These are phyloP conservation scores for Odontothrips loti DNA, from an alignment of 2,888 invertebrate genomes.

Conservation along the genomic window DNA sequence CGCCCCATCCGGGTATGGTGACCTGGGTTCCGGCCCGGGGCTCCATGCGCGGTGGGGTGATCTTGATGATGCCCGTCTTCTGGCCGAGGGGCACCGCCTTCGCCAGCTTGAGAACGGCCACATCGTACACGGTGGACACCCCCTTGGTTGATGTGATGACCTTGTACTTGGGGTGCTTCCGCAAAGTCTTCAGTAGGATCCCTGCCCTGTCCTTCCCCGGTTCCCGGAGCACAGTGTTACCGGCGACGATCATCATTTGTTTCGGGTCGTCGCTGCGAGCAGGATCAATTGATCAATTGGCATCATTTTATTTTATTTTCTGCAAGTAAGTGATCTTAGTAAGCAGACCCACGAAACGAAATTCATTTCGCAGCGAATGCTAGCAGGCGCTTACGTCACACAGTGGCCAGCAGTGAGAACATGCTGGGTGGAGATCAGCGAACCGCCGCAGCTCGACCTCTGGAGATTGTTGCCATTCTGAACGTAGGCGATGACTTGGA, in stretches of 20 bases:
- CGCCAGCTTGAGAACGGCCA: not conserved
- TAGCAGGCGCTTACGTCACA: too few relatives aligned
- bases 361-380: too few relatives aligned
- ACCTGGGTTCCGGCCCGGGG: not conserved
- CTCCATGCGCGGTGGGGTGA: not conserved
- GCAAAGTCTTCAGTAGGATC: not conserved
- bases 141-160: not conserved
- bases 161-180: not conserved
- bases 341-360: too few relatives aligned
- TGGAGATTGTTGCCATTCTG: too few relatives aligned
- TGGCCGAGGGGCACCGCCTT: not conserved
- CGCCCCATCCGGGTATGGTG: not conserved
- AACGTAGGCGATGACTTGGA: too few relatives aligned
- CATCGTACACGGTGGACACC: not conserved
- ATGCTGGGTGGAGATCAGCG: too few relatives aligned
- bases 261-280: too few relatives aligned
- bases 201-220: not conserved
- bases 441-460: too few relatives aligned
- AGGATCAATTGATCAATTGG: too few relatives aligned
- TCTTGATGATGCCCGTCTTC: not conserved
- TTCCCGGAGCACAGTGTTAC: not conserved
- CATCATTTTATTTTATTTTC: too few relatives aligned
- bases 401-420: too few relatives aligned
- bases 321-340: too few relatives aligned
- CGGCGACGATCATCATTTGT: not conserved